phyloP scores from a whole-genome alignment of 2,113 vertebrate species.

The Micronycteris hirsuta region DNA sequence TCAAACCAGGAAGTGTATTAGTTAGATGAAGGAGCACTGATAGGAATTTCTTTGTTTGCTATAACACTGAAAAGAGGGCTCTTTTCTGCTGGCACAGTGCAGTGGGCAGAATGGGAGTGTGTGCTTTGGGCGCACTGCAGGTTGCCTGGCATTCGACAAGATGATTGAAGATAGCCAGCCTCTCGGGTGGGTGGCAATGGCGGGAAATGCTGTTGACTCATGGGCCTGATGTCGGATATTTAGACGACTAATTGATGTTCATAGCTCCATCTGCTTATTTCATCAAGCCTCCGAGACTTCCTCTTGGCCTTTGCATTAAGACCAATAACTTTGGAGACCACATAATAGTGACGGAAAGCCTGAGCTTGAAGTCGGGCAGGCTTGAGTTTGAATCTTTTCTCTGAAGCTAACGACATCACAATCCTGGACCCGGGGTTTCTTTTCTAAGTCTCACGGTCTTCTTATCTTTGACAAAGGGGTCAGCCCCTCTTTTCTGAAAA shows the following conservation, averaged over 20 bases:
- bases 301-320: not conserved
- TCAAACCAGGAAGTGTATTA: not conserved
- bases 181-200: not conserved
- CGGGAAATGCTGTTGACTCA: conserved; percentile 7
- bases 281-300: not conserved
- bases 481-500: not conserved
- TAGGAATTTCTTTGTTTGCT: not conserved
- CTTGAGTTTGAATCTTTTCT: not conserved
- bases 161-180: not conserved
- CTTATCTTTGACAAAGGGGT: not conserved
- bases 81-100: not conserved
- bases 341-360: not conserved
- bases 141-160: not conserved
- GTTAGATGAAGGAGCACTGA: not conserved
- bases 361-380: not conserved
- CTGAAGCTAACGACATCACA: not conserved
- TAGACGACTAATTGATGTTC: not conserved
- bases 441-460: not conserved
- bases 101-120: not conserved
- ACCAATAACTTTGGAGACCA: conserved; percentile 16
- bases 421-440: not conserved
- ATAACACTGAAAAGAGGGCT: not conserved
- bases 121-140: not conserved
- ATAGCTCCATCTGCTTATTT: not conserved
- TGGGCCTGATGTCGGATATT: not conserved